Evolutionary conservation across 2,113 vertebrate species (phyloP), one percentile per base, ranked within the genome.

Genomic region (Gopherus flavomarginatus): DNA sequence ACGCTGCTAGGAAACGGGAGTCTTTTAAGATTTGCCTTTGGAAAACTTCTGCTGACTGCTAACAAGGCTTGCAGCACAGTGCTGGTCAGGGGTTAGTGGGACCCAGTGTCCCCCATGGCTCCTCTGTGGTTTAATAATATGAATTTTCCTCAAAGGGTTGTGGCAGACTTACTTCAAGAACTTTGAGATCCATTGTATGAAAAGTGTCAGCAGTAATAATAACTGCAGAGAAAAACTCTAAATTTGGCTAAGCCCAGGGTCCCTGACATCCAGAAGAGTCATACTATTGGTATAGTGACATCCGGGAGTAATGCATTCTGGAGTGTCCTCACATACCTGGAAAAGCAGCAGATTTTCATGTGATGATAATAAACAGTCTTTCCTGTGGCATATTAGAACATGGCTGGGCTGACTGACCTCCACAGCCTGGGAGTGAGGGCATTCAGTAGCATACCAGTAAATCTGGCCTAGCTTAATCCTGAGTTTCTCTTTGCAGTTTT

Each of bases 141-240:
- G 27, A 22, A 13, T 5, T 77, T 26, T 24, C 69, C 11, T 19
- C 69, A 75, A 21, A 26, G 38, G 69, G 69, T 22, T 75, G 16
- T 91, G 85, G 93, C 54, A 11, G 93, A 80, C 92, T 87, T 95
- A 91, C 82, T 97, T 84, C 94, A 85, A 44, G 88, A 95, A 83
- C 50, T 56, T 85, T 52, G 90, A 83, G n/a, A 84, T 97, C 85
- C 96, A 86, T 90, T 83, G 93, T 44, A 44, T 44, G 24, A 44
- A 44, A 44, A 77, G 12, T 77, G 24, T 47, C 42, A 44, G 72
- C 11, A 77, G 38, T 8, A 77, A 24, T 77, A 77, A 77, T 47
- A 77, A 77, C 11, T 26, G 21, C 24, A 77, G 42, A 44, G 42
- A 44, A 24, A 44, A 77, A 42, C 42, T 77, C 24, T 44, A 77